Evolutionary conservation across 2,888 invertebrate species (phyloP).

Genomic region (Sussaba pulchella): DNA sequence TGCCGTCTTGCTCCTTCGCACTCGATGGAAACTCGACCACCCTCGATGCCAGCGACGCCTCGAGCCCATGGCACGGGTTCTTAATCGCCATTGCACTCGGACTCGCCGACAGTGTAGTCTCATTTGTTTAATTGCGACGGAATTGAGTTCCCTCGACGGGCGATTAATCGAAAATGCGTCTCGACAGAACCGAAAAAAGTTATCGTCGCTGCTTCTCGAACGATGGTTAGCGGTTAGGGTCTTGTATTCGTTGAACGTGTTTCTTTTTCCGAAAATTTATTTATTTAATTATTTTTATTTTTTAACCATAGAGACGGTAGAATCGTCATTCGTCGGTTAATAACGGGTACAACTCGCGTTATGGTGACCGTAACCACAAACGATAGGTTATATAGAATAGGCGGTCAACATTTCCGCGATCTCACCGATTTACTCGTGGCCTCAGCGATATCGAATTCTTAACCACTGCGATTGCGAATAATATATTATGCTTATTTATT

Average conservation of each 20-base stretch:
- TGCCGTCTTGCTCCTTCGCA: constrained; percentile 1
- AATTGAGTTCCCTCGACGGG: constrained; percentile 1
- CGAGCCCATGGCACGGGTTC: constrained; percentile 58
- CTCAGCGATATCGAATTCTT: not conserved
- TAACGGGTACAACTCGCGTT: no score
- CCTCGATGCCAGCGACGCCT: constrained; percentile 62
- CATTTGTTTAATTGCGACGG: constrained; percentile 57
- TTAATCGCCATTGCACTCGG: constrained; percentile 59
- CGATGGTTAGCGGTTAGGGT: not conserved
- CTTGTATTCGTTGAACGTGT: not conserved
- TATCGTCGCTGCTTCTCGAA: not conserved
- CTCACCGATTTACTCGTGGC: not conserved
- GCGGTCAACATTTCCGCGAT: constrained; percentile 15
- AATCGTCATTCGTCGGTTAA: constrained; percentile 18
- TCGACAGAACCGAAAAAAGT: no score
- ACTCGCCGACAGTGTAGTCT: constrained; percentile 47
- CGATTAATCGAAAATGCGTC: constrained; percentile 15
- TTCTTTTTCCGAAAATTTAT: no score
- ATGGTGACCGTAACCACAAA: constrained; percentile 27
- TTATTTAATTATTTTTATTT: not conserved
- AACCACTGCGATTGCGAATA: not conserved
- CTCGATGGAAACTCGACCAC: constrained; percentile 62
- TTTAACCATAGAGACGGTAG: not conserved
- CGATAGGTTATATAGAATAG: not conserved
- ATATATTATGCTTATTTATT: no score